Evolutionary conservation across 2,797 vertebrate genomes (phyloP).

Genomic region (Sebastes glaucus): DNA sequence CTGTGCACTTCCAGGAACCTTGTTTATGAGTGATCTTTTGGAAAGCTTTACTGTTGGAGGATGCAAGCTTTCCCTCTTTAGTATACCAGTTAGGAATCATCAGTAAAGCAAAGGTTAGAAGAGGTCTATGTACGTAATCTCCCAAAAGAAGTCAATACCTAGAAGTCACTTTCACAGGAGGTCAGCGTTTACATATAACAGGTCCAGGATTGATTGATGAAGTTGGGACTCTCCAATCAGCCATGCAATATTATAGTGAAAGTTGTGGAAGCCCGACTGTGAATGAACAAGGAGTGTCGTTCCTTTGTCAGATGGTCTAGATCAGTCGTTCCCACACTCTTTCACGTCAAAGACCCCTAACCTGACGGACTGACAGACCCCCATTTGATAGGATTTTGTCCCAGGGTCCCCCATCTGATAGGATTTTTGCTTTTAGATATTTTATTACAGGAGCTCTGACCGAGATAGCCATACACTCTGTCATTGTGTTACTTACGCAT

Average conservation of each 20-base stretch:
- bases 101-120: slow-evolving; percentile 9
- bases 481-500: too few relatives aligned
- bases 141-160: not conserved
- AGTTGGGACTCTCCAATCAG: not conserved
- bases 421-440: too few relatives aligned
- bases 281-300: not conserved
- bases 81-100: slow-evolving; percentile 5
- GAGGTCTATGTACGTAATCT: not conserved
- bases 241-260: not conserved
- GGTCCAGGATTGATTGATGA: not conserved
- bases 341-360: too few relatives aligned
- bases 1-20: slow-evolving; percentile 40
- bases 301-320: not conserved
- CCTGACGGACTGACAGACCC: too few relatives aligned
- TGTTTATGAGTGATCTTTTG: slow-evolving; percentile 63
- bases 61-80: slow-evolving; percentile 27
- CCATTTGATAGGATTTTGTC: too few relatives aligned
- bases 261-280: not conserved
- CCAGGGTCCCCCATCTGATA: too few relatives aligned
- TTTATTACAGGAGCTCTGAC: too few relatives aligned
- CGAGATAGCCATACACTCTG: too few relatives aligned
- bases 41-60: slow-evolving; percentile 48
- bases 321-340: not conserved
- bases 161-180: not conserved
- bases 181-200: not conserved